Evolutionary conservation across 2,888 invertebrate species (phyloP).

Genomic region (Euclidia mi): DNA sequence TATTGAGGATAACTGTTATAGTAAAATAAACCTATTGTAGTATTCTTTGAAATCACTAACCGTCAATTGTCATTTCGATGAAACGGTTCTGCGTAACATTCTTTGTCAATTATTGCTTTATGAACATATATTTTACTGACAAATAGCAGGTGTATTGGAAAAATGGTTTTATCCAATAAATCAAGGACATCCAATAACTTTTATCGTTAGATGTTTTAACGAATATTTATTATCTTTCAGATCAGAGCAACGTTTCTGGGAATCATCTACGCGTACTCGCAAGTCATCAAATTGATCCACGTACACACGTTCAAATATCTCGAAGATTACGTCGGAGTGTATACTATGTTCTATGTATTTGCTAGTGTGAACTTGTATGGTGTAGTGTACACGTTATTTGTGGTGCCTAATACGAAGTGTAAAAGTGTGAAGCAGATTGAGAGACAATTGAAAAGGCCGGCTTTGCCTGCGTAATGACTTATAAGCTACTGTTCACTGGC

Average conservation of each 20-base stretch:
- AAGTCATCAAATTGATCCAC: slow-evolving; percentile 73
- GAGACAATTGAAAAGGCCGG: slow-evolving; percentile 73
- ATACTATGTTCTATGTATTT: slow-evolving; percentile 77
- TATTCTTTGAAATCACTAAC: no score
- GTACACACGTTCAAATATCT: slow-evolving; percentile 74
- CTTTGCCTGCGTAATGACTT: slow-evolving; percentile 63
- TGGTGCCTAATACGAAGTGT: slow-evolving; percentile 68
- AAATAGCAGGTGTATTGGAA: no score
- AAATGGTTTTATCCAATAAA: no score
- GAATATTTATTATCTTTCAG: slow-evolving; percentile 62
- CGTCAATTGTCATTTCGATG: no score
- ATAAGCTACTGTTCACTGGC: not conserved
- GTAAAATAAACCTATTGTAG: no score
- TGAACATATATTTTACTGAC: no score
- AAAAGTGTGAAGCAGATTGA: slow-evolving; percentile 75
- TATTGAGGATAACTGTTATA: no score
- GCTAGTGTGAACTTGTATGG: slow-evolving; percentile 76
- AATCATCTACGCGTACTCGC: slow-evolving; percentile 69
- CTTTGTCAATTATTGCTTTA: no score
- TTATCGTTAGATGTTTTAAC: not conserved
- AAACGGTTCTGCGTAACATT: no score
- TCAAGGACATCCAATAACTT: slow-evolving; percentile 4
- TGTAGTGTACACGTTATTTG: slow-evolving; percentile 74
- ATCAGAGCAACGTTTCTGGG: slow-evolving; percentile 72
- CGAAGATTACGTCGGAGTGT: slow-evolving; percentile 75